A percentile compares a stretch with the other conserved stretches of the same genome.
phyloP scores from a whole-genome alignment of 1,140 invertebrate species.

The Saccostrea cuccullata region DNA sequence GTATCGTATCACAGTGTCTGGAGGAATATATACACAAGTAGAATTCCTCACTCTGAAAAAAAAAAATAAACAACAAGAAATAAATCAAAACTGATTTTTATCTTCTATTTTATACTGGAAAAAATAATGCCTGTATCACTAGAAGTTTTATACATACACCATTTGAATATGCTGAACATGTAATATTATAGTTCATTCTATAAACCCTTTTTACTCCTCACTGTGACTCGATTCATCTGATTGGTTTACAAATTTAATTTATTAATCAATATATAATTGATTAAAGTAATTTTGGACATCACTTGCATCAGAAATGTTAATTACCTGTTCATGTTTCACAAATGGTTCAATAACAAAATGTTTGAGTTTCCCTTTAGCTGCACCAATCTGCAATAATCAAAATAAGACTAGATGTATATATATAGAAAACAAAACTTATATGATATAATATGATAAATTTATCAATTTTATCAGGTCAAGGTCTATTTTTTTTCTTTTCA shows the following conservation, averaged over 20 bases:
- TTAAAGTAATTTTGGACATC: constrained; percentile 95
- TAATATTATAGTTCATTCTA: background rate
- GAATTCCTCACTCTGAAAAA: constrained; percentile 91
- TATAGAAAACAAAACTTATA: background rate
- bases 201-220: too few species aligned
- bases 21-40: constrained; percentile 99
- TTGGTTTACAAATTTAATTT: too few species aligned
- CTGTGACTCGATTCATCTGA: too few species aligned
- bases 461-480: too few species aligned
- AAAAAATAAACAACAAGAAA: background rate
- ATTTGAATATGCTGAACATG: too few species aligned
- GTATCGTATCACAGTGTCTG: constrained; percentile 93
- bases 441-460: too few species aligned
- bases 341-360: constrained; percentile 99
- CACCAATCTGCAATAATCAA: constrained; percentile 72
- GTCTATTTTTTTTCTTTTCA: too few species aligned
- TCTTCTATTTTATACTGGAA: background rate
- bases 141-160: too few species aligned
- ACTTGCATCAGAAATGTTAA: constrained; percentile 77
- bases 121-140: background rate
- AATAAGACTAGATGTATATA: too few species aligned
- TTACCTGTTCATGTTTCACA: constrained; percentile 90
- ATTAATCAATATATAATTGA: too few species aligned
- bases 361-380: constrained; percentile 86
- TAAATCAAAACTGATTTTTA: background rate